Conservation (phyloP, 2,888 invertebrate species). For the Lobophora halterata region DNA sequence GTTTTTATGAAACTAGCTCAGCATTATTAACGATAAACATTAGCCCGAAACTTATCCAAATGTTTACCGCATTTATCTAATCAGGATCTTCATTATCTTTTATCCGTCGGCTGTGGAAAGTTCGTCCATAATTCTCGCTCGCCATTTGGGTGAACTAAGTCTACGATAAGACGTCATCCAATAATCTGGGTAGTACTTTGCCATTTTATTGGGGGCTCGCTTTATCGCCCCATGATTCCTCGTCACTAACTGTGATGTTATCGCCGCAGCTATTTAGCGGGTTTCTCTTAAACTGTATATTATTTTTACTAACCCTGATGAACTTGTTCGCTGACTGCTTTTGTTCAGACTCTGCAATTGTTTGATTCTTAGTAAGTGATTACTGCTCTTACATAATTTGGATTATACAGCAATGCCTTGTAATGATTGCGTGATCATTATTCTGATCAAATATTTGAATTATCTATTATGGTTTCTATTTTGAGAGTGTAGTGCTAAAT, state of each 20-base stretch:
- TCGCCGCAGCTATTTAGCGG: constrained; percentile 55
- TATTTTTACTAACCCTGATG: constrained; percentile 39
- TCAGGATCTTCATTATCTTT: constrained; percentile 72
- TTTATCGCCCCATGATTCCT: constrained; percentile 65
- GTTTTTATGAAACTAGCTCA: constrained; percentile 31
- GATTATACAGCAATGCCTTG: constrained; percentile 4
- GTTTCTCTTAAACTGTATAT: constrained; percentile 48
- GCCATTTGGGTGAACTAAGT: constrained; percentile 70
- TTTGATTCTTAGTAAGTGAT: constrained; percentile 16
- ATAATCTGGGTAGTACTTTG: constrained; percentile 66
- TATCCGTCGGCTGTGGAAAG: constrained; percentile 65
- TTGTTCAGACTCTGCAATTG: constrained; percentile 18
- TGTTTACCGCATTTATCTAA: constrained; percentile 68
- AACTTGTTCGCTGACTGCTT: constrained; percentile 20
- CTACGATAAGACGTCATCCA: constrained; percentile 66
- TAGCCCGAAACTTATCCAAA: constrained; percentile 38
- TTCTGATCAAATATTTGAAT: constrained; percentile 4
- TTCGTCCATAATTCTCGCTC: constrained; percentile 73
- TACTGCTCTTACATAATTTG: constrained; percentile 22
- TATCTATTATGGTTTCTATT: neutral
- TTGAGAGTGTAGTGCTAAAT: constrained; percentile 1
- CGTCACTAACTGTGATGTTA: constrained; percentile 60
- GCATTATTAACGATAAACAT: constrained; percentile 31
- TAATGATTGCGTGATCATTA: constrained; percentile 9
- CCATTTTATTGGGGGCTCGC: constrained; percentile 65